phyloP scores from a whole-genome alignment of 53 echinoderm and acorn worm species.

The Arbacia lixula region DNA sequence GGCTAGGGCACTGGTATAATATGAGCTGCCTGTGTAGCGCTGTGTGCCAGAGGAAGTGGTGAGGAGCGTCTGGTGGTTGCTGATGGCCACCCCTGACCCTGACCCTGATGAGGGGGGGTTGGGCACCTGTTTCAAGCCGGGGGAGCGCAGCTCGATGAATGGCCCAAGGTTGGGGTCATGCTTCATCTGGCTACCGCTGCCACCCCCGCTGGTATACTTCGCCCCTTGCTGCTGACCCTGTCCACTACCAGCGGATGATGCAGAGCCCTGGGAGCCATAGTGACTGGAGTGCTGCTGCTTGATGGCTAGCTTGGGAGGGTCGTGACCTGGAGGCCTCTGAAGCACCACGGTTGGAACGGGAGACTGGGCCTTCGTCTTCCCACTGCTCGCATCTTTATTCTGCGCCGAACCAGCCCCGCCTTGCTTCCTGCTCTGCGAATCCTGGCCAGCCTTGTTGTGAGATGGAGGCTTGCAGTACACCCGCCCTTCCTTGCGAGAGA shows the following conservation, averaged over 20 bases:
- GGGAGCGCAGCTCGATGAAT: conserved; percentile 35
- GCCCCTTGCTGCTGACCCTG: neutral
- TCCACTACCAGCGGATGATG: neutral
- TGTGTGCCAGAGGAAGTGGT: conserved; percentile 21
- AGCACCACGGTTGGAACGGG: conserved; percentile 42
- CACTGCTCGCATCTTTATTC: conserved; percentile 35
- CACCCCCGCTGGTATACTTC: conserved; percentile 10
- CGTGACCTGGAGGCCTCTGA: conserved; percentile 53
- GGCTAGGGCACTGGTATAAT: conserved; percentile 29
- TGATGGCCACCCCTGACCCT: neutral
- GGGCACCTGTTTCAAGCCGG: conserved; percentile 51
- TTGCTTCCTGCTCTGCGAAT: conserved; percentile 39
- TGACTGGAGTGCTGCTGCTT: conserved; percentile 56
- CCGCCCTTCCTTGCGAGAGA: conserved; percentile 90
- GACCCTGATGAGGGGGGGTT: conserved; percentile 19
- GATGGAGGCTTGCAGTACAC: conserved; percentile 77
- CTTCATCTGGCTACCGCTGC: neutral
- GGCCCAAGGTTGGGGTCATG: conserved; percentile 32
- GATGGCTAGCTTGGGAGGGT: conserved; percentile 52
- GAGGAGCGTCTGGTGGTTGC: conserved; percentile 7
- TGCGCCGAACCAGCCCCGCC: neutral
- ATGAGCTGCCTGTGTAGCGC: conserved; percentile 26
- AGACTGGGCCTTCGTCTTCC: conserved; percentile 57
- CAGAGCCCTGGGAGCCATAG: conserved; percentile 1
- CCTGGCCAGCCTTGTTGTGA: conserved; percentile 20